Base-by-base conservation (phyloP, 92 coral and sea anemone genomes). In the Porites evermanni region DNA sequence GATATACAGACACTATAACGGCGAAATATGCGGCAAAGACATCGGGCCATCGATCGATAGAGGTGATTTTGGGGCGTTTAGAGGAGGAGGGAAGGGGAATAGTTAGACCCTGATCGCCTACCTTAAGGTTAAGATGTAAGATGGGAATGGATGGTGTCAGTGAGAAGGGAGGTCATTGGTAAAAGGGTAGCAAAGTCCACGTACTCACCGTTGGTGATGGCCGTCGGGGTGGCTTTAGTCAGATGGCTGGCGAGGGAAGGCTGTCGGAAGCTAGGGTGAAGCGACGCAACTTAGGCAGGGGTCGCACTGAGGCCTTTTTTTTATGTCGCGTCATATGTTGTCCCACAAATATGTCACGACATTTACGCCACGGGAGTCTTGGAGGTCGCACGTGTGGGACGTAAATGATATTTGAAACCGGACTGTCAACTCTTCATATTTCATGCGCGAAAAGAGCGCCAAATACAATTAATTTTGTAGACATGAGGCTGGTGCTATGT, bases 171-270 rank as follows among this genome's bases (percentile, higher is more conserved):
- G 32, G 74, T 26, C 10, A 70, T 8, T 6, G 74, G 53, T 4
- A 47, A 20, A 23, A 47, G 76, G 50, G 26, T 53, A 19, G 63
- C 60, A 73, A 73, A 18, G 61, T 73, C 77, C 77, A 73, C 56
- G 58, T 70, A 73, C 63, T 73, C 77, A 50, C 61, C 38, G 56
- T 38, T 70, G 29, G 32, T 50, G 77, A 73, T 52, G 60, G 77
- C 16, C 3, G n/a, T 19, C 29, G 18, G 12, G 14, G 44, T 74
- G 44, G n/a, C 53, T 18, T 52, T 19, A 4, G 61, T n/a, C 44
- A 52, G 32, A 44, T 74, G 64, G 50, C 74, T 70, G 14, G 78
- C 44, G 12, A 74, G 52, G 8, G 47, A 74, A 10, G 78, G 78
- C 4, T n/a, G 78, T 2, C 11, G 63, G 29, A n/a, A 74, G 5